Evolutionary conservation across 2,888 invertebrate genomes (phyloP).

Genomic region (Kuschelorhynchus macadamiae): DNA sequence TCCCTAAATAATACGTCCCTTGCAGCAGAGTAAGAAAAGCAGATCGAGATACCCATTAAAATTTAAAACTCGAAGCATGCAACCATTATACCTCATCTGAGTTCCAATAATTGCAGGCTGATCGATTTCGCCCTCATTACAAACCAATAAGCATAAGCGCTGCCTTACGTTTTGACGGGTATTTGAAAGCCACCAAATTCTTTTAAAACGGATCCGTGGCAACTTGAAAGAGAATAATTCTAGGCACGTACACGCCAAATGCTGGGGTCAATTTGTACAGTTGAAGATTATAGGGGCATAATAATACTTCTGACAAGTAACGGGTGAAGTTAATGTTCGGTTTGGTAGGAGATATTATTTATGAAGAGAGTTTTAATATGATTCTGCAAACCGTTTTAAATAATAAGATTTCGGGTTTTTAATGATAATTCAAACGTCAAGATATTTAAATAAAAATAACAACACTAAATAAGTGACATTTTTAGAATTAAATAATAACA

Average conservation of each 20-base stretch:
- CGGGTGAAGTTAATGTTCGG: conserved; percentile 30
- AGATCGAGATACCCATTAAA: conserved; percentile 14
- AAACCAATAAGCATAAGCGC: conserved; percentile 41
- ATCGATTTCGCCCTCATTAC: conserved; percentile 35
- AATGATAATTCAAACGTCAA: too few species aligned
- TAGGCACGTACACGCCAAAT: conserved; percentile 31
- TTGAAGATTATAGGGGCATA: conserved; percentile 35
- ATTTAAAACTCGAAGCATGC: conserved; percentile 1
- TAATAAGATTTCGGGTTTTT: too few species aligned
- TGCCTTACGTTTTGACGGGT: conserved; percentile 35
- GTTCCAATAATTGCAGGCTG: conserved; percentile 25
- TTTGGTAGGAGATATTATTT: too few species aligned
- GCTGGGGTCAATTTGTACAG: conserved; percentile 32
- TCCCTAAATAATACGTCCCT: too few species aligned
- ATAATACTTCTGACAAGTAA: conserved; percentile 23
- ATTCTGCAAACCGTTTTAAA: too few species aligned
- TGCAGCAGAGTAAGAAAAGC: too few species aligned
- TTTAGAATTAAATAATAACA: too few species aligned
- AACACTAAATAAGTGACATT: too few species aligned
- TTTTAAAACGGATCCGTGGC: conserved; percentile 25
- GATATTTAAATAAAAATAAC: too few species aligned
- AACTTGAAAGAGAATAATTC: conserved; percentile 16
- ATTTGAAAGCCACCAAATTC: conserved; percentile 35
- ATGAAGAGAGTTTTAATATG: too few species aligned
- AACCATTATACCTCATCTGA: neutral